Evolutionary conservation across 2,888 invertebrate genomes (phyloP).

Genomic region (Tetragnatha montana): DNA sequence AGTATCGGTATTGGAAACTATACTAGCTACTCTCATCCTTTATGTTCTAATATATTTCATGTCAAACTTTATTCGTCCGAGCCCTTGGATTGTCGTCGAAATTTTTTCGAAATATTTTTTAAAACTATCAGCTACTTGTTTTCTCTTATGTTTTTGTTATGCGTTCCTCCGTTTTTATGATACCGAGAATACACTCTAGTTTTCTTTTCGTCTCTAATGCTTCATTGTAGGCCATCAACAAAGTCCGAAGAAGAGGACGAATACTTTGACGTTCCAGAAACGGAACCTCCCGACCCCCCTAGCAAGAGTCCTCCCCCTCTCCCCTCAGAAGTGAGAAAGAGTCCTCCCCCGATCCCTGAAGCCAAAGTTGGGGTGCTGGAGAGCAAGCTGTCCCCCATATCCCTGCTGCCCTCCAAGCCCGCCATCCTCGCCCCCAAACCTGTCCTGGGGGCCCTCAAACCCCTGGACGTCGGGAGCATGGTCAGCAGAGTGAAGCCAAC

Average conservation of each 20-base stretch:
- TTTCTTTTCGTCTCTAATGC: neutral
- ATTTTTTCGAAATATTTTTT: no score
- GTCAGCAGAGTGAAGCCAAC: slow-evolving; percentile 63
- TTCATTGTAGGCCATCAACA: neutral
- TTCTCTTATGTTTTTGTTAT: neutral
- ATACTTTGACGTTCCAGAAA: slow-evolving; percentile 56
- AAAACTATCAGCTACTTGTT: no score
- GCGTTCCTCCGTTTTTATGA: neutral
- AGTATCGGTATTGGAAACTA: no score
- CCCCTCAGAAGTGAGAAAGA: slow-evolving; percentile 22
- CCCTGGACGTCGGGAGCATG: slow-evolving; percentile 28
- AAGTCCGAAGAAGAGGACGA: slow-evolving; percentile 67
- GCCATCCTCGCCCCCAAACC: slow-evolving; percentile 21
- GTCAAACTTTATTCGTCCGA: no score
- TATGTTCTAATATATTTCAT: no score
- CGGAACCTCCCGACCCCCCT: slow-evolving; percentile 31
- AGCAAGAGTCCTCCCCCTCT: slow-evolving; percentile 23
- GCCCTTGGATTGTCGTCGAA: no score
- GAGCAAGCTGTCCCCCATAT: slow-evolving; percentile 42
- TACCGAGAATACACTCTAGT: neutral
- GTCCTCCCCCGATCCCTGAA: neutral
- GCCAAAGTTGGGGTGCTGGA: neutral
- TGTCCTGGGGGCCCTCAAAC: neutral
- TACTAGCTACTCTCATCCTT: no score
- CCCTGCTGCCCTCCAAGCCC: slow-evolving; percentile 14